Conservation (phyloP, 2,797 vertebrate species). For the Myiotriccus ornatus region DNA sequence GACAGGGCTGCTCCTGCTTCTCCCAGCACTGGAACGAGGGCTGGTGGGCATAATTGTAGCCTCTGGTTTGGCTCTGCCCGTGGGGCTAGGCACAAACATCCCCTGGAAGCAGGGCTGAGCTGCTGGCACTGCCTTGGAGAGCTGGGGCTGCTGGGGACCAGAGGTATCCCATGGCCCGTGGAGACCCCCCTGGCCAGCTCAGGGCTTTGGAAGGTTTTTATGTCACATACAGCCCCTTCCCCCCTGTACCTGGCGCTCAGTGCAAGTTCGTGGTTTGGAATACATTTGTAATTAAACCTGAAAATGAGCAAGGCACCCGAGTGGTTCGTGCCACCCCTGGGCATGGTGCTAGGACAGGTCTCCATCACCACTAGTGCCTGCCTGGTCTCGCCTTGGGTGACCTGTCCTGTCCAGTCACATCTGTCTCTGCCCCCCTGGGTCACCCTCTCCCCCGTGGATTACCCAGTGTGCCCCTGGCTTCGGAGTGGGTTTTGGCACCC, state of each 20-base stretch:
- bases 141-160: not conserved
- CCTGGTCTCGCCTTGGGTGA: not conserved
- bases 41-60: not conserved
- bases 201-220: not conserved
- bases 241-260: not conserved
- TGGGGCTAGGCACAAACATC: not conserved
- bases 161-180: rapidly evolving
- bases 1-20: not conserved
- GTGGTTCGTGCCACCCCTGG: not conserved
- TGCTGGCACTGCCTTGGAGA: rapidly evolving
- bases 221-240: not conserved
- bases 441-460: not conserved
- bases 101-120: not conserved
- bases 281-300: slow-evolving; percentile 66
- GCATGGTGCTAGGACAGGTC: rapidly evolving
- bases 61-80: rapidly evolving
- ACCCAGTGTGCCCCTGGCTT: not conserved
- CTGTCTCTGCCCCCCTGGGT: not conserved
- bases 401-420: not conserved
- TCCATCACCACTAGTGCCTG: not conserved
- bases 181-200: not conserved
- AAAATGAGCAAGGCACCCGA: not conserved
- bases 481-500: not conserved
- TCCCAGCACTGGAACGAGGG: not conserved
- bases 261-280: not conserved